Evolutionary conservation across 2,113 vertebrate genomes (phyloP).

Genomic region (Cyphomyrus plagiostoma): DNA sequence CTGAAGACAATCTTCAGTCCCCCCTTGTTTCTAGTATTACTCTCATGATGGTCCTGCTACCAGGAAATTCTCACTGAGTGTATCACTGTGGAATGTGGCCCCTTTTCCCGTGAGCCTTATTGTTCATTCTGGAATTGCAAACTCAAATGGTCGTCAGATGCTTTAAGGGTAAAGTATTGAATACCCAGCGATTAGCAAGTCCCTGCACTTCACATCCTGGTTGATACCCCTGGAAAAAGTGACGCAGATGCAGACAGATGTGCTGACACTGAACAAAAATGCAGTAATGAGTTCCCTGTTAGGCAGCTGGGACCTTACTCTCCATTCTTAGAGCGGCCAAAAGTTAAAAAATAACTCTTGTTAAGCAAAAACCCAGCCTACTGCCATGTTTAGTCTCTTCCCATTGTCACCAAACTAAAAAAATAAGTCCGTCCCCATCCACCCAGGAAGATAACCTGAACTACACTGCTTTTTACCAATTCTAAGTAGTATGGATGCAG

Average conservation of each 20-base stretch:
- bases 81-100: not conserved
- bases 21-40: not conserved
- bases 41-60: not conserved
- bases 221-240: not conserved
- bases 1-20: not conserved
- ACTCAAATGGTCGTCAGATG: not conserved
- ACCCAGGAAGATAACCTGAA: not conserved
- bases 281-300: conserved; percentile 1
- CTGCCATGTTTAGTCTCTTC: not conserved
- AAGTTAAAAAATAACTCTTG: not conserved
- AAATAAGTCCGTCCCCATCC: not conserved
- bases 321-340: not conserved
- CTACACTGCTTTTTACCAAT: not conserved
- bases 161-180: not conserved
- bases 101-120: not conserved
- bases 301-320: not conserved
- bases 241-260: not conserved
- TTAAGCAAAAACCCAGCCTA: not conserved
- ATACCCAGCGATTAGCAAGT: not conserved
- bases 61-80: not conserved
- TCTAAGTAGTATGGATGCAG: not conserved
- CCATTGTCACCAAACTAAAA: not conserved
- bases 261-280: not conserved
- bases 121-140: not conserved
- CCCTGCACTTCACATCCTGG: not conserved